Conservation (phyloP, 92 coral and sea anemone species). For the Heteractis magnifica region DNA sequence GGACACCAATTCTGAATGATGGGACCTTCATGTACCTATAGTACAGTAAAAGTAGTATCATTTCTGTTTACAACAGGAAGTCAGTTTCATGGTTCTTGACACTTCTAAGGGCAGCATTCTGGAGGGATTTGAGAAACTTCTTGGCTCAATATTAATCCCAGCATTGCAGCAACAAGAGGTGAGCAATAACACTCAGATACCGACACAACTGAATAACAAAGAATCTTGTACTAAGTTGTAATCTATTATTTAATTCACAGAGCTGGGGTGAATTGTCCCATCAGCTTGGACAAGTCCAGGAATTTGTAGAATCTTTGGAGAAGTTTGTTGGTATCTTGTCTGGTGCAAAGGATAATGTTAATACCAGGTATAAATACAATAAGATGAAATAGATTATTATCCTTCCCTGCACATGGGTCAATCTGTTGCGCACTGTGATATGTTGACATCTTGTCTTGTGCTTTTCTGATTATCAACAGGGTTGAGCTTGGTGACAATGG, state of each 20-base stretch:
- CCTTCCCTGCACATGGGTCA: too few relatives aligned
- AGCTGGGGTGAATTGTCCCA: slow-evolving; percentile 95
- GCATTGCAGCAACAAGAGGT: slow-evolving; percentile 91
- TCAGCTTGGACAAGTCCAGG: slow-evolving; percentile 84
- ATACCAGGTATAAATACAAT: slow-evolving; percentile 52
- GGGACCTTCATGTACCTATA: not conserved
- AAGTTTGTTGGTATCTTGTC: slow-evolving; percentile 85
- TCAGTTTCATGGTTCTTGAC: slow-evolving; percentile 82
- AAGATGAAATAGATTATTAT: too few relatives aligned
- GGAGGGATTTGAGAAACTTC: slow-evolving; percentile 81
- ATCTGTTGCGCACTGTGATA: too few relatives aligned
- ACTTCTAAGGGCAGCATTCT: slow-evolving; percentile 71
- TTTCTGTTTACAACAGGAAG: slow-evolving; percentile 54
- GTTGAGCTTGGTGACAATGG: slow-evolving; percentile 93
- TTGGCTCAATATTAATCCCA: slow-evolving; percentile 81
- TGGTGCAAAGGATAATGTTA: slow-evolving; percentile 86
- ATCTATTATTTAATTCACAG: slow-evolving; percentile 27
- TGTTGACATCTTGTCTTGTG: not conserved
- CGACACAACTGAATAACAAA: not conserved
- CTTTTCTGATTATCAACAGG: slow-evolving; percentile 22
- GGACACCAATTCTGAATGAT: not conserved
- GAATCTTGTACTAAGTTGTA: not conserved
- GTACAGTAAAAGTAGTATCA: not conserved
- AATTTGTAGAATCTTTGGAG: slow-evolving; percentile 86
- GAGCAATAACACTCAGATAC: not conserved